These are phyloP conservation scores for Onychomys leucogaster DNA, from an alignment of 2,797 vertebrate genomes.

Conservation along the genomic window DNA sequence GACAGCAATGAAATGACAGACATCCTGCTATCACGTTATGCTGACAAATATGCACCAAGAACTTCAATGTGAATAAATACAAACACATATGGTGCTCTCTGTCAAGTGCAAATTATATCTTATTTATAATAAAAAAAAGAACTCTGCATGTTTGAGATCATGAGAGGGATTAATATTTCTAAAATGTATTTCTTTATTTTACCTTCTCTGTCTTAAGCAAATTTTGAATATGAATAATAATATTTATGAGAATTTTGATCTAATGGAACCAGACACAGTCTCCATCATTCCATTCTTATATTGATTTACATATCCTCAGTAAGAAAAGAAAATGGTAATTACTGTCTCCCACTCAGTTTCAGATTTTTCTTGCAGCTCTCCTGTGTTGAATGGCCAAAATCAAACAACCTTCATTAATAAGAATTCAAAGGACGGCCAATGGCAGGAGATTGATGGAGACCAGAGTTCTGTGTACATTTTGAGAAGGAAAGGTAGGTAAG, in stretches of 20 bases:
- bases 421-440: rapidly evolving
- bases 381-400: neutral
- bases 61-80: neutral
- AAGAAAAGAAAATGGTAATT: neutral
- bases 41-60: neutral
- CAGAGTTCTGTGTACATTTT: neutral
- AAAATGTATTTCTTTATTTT: neutral
- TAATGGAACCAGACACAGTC: neutral
- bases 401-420: neutral
- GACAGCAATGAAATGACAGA: constrained; percentile 22
- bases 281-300: neutral
- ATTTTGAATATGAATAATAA: neutral
- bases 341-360: neutral
- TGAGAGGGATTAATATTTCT: neutral
- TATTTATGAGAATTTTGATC: neutral
- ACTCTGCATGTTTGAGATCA: neutral
- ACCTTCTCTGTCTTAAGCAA: neutral
- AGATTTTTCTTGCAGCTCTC: neutral
- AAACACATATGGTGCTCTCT: constrained; percentile 25
- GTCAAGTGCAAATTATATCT: neutral
- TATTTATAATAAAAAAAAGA: neutral
- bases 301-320: neutral
- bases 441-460: neutral
- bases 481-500: neutral
- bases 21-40: neutral